phyloP scores from a whole-genome alignment of 2,888 invertebrate species.

The Dione vanillae region DNA sequence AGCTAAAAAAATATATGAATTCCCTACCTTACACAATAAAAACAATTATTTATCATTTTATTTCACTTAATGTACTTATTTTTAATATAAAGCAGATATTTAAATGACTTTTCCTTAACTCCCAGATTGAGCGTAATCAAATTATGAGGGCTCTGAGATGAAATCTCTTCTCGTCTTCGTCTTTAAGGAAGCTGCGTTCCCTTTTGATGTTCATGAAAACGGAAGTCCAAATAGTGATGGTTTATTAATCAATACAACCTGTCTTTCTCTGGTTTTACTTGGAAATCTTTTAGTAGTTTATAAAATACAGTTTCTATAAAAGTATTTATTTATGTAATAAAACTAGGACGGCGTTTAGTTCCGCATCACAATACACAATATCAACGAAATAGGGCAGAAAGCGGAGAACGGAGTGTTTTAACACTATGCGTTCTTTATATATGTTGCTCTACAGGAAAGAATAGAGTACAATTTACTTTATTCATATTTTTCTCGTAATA shows the following conservation, averaged over 20 bases:
- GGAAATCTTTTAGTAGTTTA: too few relatives aligned
- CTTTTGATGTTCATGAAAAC: constrained; percentile 19
- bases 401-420: not conserved
- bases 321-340: too few relatives aligned
- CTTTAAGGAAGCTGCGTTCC: not conserved
- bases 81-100: constrained; percentile 6
- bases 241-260: not conserved
- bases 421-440: not conserved
- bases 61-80: not conserved
- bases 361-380: not conserved
- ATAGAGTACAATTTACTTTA: too few relatives aligned
- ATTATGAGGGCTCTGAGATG: constrained; percentile 1
- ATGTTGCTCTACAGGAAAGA: too few relatives aligned
- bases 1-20: too few relatives aligned
- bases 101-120: constrained; percentile 1
- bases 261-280: not conserved
- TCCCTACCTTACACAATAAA: not conserved
- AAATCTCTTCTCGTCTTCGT: constrained; percentile 1
- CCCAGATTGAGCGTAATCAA: constrained; percentile 3
- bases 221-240: not conserved
- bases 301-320: too few relatives aligned
- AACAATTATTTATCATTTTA: not conserved
- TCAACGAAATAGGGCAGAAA: not conserved
- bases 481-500: too few relatives aligned
- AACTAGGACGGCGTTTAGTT: not conserved